These are phyloP conservation scores for Drosophila suzukii DNA, from an alignment of 1,140 invertebrate species.

Conservation along the genomic window DNA sequence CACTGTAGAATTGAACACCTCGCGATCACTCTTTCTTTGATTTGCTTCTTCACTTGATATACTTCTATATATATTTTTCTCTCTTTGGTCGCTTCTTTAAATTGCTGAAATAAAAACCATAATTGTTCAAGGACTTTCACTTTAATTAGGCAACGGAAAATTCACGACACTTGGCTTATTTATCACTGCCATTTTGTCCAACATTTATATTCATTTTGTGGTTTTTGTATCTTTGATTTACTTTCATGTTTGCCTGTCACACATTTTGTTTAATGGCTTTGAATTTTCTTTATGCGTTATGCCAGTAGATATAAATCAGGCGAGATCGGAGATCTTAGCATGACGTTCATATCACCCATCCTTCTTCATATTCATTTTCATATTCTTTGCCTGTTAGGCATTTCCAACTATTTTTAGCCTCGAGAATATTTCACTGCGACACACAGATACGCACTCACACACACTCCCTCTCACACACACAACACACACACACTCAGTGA, in stretches of 20 bases:
- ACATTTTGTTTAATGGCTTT: conserved; percentile 33
- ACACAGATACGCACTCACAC: conserved; percentile 58
- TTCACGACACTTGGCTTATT: conserved; percentile 25
- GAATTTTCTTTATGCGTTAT: conserved; percentile 9
- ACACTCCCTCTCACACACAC: conserved; percentile 25
- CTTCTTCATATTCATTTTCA: conserved; percentile 78
- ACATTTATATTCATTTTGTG: conserved; percentile 29
- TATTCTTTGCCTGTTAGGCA: conserved; percentile 64
- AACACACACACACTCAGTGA: conserved; percentile 15
- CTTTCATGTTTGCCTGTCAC: conserved; percentile 43
- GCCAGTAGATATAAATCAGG: conserved; percentile 42
- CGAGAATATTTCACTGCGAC: conserved; percentile 69
- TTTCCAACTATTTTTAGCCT: conserved; percentile 72
- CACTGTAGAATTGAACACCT: conserved; percentile 73
- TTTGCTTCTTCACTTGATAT: conserved; percentile 81
- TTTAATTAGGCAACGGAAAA: background rate
- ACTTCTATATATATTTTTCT: conserved; percentile 62
- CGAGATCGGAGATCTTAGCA: conserved; percentile 47
- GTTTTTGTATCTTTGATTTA: conserved; percentile 35
- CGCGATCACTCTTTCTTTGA: conserved; percentile 74
- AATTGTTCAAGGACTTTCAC: conserved; percentile 35
- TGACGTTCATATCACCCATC: conserved; percentile 57
- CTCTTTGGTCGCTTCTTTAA: conserved; percentile 67
- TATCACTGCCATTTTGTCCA: conserved; percentile 52
- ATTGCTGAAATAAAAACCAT: conserved; percentile 66